Conservation (phyloP, 2,113 vertebrate genomes). For the Dipodomys stephensi region DNA sequence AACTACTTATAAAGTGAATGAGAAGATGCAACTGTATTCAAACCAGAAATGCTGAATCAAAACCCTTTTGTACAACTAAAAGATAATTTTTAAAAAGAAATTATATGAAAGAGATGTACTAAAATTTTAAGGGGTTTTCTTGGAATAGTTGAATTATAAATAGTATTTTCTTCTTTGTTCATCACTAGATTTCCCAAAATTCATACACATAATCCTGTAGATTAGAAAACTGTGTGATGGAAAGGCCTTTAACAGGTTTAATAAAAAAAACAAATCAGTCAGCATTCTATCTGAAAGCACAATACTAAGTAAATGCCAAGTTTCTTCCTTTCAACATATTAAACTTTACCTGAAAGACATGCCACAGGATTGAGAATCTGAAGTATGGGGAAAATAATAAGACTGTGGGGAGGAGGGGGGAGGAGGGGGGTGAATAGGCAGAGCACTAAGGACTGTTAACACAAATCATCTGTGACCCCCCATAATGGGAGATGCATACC, state of each 20-base stretch:
- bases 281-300: neutral
- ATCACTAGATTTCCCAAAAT: constrained; percentile 32
- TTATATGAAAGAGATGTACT: neutral
- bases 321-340: constrained; percentile 9
- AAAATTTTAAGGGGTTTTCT: constrained; percentile 2
- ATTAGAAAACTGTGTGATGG: neutral
- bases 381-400: neutral
- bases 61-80: too few relatives aligned
- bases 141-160: constrained; percentile 1
- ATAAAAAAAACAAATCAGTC: neutral
- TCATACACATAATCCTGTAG: neutral
- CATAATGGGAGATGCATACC: neutral
- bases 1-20: too few relatives aligned
- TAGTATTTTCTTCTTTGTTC: constrained; percentile 32
- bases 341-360: neutral
- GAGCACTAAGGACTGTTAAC: neutral
- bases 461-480: too few relatives aligned
- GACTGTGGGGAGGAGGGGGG: neutral
- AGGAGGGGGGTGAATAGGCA: too few relatives aligned
- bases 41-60: too few relatives aligned
- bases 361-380: too few relatives aligned
- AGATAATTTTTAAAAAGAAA: neutral
- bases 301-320: constrained; percentile 34
- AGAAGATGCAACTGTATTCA: too few relatives aligned
- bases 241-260: neutral